Percentiles rank a stretch among this genome's conserved stretches.
Evolutionary conservation across 2,113 vertebrate species (phyloP).

Genomic region (Scalopus aquaticus): DNA sequence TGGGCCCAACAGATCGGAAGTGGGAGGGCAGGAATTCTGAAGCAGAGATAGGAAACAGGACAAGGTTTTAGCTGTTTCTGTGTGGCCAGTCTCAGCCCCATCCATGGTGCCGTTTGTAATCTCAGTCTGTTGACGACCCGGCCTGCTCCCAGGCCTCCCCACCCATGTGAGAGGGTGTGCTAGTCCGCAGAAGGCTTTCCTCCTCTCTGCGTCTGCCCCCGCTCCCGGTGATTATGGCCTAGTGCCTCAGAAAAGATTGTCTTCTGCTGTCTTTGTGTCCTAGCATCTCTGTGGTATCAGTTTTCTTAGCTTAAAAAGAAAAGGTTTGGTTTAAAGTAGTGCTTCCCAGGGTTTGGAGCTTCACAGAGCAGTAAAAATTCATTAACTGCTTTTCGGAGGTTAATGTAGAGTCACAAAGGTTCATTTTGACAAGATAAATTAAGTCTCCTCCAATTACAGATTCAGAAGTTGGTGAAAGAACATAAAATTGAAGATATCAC

Average conservation of each 20-base stretch:
- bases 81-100: accelerated
- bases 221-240: background rate
- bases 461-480: background rate
- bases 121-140: background rate
- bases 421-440: background rate
- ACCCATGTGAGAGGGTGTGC: background rate
- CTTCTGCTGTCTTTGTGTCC: background rate
- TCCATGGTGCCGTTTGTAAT: too few relatives aligned
- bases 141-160: too few relatives aligned
- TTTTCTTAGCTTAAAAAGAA: background rate
- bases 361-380: background rate
- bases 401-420: background rate
- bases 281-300: background rate
- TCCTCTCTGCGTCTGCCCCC: background rate
- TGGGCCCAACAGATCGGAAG: conserved; percentile 87
- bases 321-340: background rate
- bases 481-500: background rate
- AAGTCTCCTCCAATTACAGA: background rate
- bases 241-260: background rate
- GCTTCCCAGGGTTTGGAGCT: background rate
- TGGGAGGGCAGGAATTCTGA: conserved; percentile 92
- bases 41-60: background rate
- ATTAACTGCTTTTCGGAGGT: background rate
- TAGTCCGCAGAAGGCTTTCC: background rate
- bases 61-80: background rate